Evolutionary conservation across 2,888 invertebrate species (phyloP), one percentile per base, ranked within the genome.

Genomic region (Drosophila atroscutellata): DNA sequence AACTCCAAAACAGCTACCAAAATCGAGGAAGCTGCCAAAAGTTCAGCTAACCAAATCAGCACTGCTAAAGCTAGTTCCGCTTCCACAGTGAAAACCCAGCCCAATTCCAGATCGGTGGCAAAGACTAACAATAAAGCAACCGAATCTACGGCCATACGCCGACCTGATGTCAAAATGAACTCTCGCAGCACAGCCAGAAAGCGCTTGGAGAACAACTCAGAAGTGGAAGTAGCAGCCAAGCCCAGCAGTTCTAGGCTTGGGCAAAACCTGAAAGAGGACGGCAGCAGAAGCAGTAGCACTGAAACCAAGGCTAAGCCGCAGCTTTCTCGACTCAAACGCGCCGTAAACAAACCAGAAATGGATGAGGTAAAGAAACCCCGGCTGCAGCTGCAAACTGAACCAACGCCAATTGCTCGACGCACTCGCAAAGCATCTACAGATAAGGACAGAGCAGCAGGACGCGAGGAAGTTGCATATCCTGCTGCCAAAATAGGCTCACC

Each of bases 351-450:
- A 5, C 0, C 60, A 0, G 57, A 50, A 8, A 15, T 39, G 18
- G 65, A 60, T 11, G 68, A 32, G 2, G 52, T 26, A 20, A 88
- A 76, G 56, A 80, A 77, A 26, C n/a, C 62, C 2, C 85, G 73
- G 47, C 9, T 72, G 30, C n/a, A 39, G 11, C 24, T 32, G 30
- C 8, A 55, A 9, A 13, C 51, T 26, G 54, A 24, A 1, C 5
- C 11, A 6, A 72, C 81, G 2, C 90, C 91, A 0, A 72, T 89
- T 11, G 88, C 89, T 5, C 62, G 80, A 34, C 89, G 90, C 5
- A 91, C 91, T 1, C 82, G 89, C 8, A 65, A 74, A 30, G 74
- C 79, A 18, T 70, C 75, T 6, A 36, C 47, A 1, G 80, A 75
- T 9, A 54, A 55, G 45, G 54, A 69, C 1, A 58, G 56, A 3